phyloP scores from a whole-genome alignment of 2,113 vertebrate genomes.

The Xyrauchen texanus region DNA sequence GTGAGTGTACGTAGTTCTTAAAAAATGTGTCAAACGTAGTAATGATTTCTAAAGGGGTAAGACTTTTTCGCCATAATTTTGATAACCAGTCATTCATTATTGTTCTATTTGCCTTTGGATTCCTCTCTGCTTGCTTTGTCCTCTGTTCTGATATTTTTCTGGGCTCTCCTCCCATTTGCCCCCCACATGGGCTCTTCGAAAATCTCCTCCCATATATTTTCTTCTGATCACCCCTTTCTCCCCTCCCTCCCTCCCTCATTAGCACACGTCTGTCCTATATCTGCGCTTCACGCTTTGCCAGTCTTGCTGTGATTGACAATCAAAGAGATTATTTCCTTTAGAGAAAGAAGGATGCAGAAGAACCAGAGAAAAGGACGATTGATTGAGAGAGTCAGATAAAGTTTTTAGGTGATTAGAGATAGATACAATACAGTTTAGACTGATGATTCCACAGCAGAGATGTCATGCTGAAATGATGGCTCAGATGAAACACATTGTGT shows the following conservation, averaged over 20 bases:
- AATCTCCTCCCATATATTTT: not conserved
- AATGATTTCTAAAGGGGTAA: too few species aligned
- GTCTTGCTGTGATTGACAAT: constrained; percentile 4
- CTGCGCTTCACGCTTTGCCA: not conserved
- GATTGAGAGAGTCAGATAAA: not conserved
- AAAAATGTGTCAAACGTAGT: too few species aligned
- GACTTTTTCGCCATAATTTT: too few species aligned
- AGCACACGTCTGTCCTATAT: constrained; percentile 2
- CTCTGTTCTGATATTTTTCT: constrained; percentile 1
- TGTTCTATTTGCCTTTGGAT: constrained; percentile 49
- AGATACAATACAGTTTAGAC: too few species aligned
- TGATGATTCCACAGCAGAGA: not conserved
- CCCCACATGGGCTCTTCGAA: not conserved
- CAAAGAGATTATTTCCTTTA: not conserved
- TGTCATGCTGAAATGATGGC: constrained; percentile 29
- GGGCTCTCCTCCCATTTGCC: not conserved
- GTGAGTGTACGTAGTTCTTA: too few species aligned
- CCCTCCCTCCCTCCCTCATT: not conserved
- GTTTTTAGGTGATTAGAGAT: too few species aligned
- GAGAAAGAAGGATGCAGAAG: not conserved
- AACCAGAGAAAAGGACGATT: constrained; percentile 16
- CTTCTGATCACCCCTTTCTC: not conserved
- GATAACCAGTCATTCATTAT: not conserved
- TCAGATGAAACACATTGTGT: constrained; percentile 15
- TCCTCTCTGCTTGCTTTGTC: not conserved